Evolutionary conservation across 2,797 vertebrate genomes (phyloP), one percentile per base, ranked within the genome.

Genomic region (Enoplosus armatus): DNA sequence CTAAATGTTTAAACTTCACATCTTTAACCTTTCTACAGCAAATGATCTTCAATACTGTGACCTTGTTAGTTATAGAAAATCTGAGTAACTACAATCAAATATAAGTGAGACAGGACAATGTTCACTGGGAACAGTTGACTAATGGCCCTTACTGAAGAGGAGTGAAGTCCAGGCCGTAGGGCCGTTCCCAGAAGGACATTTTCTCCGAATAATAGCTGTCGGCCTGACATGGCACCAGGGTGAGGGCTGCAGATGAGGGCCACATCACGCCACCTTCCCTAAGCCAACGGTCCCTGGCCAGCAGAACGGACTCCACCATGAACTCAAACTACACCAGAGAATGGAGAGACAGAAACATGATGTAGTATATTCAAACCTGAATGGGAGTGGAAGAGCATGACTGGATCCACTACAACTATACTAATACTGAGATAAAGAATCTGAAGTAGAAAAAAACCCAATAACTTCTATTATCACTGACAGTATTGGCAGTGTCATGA

Each of bases 241-340:
- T 90, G 82, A 97, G 85, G 0, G 90, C 88, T 0, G 95, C 96
- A 0, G 95, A 95, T 14, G 95, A 96, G 0, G 95, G 95, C 96
- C 95, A 97, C 90, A 96, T 96, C 50, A 93, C 67, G 0, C 94
- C 94, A 0, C 95, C 96, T 0, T 93, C 91, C 69, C 91, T 94
- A 63, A 97, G 91, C 95, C 96, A 97, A 78, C 83, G 90, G 81
- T 94, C 93, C 22, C 72, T 86, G 8, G 64, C 96, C 85, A 90
- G 74, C 66, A 97, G 92, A 60, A 96, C 96, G 0, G 96, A 96
- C 90, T 96, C 96, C 68, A 96, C 93, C 96, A 96, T 97, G 92
- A 96, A 96, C 91, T 96, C 96, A 89, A 96, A 96, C 96, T 96
- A 86, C 5, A 77, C 2, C 35, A 20, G 33, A 72, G 29, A 18